These are phyloP conservation scores for Melanostoma scalare DNA, from an alignment of 2,888 invertebrate species.

Conservation along the genomic window DNA sequence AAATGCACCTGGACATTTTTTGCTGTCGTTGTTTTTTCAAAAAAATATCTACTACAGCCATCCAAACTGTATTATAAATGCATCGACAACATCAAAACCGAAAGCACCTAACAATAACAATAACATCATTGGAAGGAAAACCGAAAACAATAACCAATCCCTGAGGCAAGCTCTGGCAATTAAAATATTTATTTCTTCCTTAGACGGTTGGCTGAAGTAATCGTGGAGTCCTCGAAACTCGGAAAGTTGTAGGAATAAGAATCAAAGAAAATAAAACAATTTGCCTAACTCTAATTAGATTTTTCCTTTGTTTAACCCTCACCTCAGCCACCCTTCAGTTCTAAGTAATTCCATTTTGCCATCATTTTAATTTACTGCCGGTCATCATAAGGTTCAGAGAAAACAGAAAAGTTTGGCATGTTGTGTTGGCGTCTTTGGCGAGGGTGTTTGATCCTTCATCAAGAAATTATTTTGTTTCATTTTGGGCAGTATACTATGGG, in stretches of 20 bases:
- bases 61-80: slow-evolving; percentile 25
- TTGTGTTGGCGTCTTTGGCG: slow-evolving; percentile 31
- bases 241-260: slow-evolving; percentile 72
- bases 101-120: slow-evolving; percentile 29
- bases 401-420: slow-evolving; percentile 50
- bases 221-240: slow-evolving; percentile 57
- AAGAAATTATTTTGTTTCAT: slow-evolving; percentile 45
- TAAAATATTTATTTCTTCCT: slow-evolving; percentile 69
- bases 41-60: slow-evolving; percentile 1
- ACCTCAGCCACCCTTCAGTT: background rate
- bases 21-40: slow-evolving; percentile 1
- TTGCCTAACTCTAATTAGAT: slow-evolving; percentile 75
- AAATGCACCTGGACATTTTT: slow-evolving; percentile 54
- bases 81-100: slow-evolving; percentile 8
- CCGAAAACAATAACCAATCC: slow-evolving; percentile 71
- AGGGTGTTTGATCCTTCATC: slow-evolving; percentile 66
- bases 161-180: slow-evolving; percentile 52
- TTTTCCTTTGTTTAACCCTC: slow-evolving; percentile 67
- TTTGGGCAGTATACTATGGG: slow-evolving; percentile 29
- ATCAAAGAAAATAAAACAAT: slow-evolving; percentile 75
- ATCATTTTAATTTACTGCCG: slow-evolving; percentile 66
- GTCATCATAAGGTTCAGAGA: slow-evolving; percentile 57
- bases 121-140: slow-evolving; percentile 55
- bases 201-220: slow-evolving; percentile 45
- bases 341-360: slow-evolving; percentile 39